Evolutionary conservation across 2,888 invertebrate species (phyloP).

Genomic region (Apotomis betuletana): DNA sequence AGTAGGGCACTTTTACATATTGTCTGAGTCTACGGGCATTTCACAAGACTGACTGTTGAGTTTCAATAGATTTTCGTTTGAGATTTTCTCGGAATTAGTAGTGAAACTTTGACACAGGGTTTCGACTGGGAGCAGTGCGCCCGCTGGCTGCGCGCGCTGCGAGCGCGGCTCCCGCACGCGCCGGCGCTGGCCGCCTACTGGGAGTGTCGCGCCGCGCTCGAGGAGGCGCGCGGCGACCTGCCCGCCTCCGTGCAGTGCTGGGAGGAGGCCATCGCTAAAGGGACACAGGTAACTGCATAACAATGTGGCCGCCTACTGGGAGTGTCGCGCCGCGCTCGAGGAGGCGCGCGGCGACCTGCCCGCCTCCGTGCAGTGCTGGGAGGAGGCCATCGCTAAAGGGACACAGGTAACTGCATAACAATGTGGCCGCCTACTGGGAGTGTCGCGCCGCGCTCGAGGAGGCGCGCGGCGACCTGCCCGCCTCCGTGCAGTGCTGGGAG

Average conservation of each 20-base stretch:
- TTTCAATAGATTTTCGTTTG: too few relatives aligned
- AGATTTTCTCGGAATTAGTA: too few relatives aligned
- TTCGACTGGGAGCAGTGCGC: constrained; percentile 83
- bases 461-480: too few relatives aligned
- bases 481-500: too few relatives aligned
- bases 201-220: constrained; percentile 84
- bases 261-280: constrained; percentile 82
- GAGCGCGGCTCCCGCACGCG: constrained; percentile 68
- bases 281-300: constrained; percentile 52
- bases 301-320: constrained; percentile 80
- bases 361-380: constrained; percentile 83
- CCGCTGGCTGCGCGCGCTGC: constrained; percentile 81
- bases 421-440: too few relatives aligned
- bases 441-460: too few relatives aligned
- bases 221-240: constrained; percentile 81
- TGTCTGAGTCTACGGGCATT: too few relatives aligned
- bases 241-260: constrained; percentile 83
- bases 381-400: constrained; percentile 82
- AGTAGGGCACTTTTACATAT: too few relatives aligned
- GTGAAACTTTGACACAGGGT: constrained; percentile 60
- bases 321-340: constrained; percentile 84
- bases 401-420: constrained; percentile 44
- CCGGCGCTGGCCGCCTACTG: constrained; percentile 80
- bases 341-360: constrained; percentile 80
- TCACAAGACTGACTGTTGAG: too few relatives aligned